Evolutionary conservation across 2,113 vertebrate species (phyloP).

Genomic region (Murina feae): DNA sequence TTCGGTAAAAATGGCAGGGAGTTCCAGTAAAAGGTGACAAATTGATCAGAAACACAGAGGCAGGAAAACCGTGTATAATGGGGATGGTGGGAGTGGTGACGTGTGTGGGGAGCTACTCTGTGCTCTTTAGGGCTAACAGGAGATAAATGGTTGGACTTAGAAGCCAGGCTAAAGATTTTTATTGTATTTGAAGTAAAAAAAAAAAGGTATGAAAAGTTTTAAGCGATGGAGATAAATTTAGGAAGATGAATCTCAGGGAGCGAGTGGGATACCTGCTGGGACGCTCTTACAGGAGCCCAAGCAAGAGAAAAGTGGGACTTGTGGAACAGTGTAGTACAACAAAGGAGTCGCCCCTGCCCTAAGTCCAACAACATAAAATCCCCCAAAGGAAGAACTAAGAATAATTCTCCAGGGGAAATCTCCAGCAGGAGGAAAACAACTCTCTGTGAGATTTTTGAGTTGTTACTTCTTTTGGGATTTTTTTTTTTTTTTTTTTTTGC

Average conservation of each 20-base stretch:
- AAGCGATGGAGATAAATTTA: conserved; percentile 29
- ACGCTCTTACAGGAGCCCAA: neutral
- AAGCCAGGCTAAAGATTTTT: neutral
- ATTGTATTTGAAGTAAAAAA: neutral
- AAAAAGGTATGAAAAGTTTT: neutral
- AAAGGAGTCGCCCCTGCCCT: neutral
- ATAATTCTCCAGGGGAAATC: neutral
- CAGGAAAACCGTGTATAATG: neutral
- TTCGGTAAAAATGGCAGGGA: neutral
- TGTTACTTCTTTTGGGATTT: neutral
- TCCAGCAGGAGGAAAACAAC: neutral
- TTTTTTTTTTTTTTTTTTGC: neutral
- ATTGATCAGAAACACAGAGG: neutral
- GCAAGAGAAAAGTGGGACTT: neutral
- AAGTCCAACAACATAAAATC: neutral
- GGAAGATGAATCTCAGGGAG: neutral
- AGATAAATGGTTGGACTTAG: neutral
- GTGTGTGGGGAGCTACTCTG: neutral
- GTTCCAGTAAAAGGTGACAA: neutral
- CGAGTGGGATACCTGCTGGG: neutral
- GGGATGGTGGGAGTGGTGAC: neutral
- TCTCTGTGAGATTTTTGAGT: neutral
- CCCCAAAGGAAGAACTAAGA: neutral
- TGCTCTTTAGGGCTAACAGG: neutral
- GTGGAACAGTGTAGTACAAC: neutral